Evolutionary conservation across 2,797 vertebrate species (phyloP).

Genomic region (Enteromius anoplus): DNA sequence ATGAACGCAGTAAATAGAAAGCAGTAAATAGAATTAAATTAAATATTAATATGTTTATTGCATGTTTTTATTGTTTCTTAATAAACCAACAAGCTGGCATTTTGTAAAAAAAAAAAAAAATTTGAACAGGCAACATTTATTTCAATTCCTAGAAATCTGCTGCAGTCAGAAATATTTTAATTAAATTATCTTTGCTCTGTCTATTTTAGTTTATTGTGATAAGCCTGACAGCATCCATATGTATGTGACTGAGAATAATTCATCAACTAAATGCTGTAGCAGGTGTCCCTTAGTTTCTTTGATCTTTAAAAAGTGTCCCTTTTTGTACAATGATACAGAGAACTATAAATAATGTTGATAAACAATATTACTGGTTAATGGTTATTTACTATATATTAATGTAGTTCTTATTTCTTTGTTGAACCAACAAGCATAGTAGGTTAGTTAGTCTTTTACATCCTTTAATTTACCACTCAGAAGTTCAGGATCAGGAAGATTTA

Average conservation of each 20-base stretch:
- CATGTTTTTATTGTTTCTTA: background rate
- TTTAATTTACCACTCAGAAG: background rate
- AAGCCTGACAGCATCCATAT: slow-evolving; percentile 16
- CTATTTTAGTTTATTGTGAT: slow-evolving; percentile 29
- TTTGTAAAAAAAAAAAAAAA: background rate
- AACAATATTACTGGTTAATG: too few relatives aligned
- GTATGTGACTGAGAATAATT: background rate
- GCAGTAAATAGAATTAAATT: background rate
- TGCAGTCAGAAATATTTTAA: background rate
- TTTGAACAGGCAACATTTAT: background rate
- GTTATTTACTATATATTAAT: background rate
- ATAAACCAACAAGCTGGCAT: background rate
- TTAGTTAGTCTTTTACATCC: background rate
- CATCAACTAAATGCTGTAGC: background rate
- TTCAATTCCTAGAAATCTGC: background rate
- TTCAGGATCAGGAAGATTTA: background rate
- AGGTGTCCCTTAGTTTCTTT: background rate
- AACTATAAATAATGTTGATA: background rate
- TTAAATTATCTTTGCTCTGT: background rate
- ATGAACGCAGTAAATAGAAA: background rate
- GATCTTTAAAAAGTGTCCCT: background rate
- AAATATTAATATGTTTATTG: background rate
- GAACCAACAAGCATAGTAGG: background rate
- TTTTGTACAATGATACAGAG: background rate
- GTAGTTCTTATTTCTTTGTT: background rate